Percentiles rank a stretch among this genome's conserved stretches.
These are phyloP conservation scores for Umimayanthus kanabou DNA, from an alignment of 92 coral and sea anemone species.

Conservation along the genomic window DNA sequence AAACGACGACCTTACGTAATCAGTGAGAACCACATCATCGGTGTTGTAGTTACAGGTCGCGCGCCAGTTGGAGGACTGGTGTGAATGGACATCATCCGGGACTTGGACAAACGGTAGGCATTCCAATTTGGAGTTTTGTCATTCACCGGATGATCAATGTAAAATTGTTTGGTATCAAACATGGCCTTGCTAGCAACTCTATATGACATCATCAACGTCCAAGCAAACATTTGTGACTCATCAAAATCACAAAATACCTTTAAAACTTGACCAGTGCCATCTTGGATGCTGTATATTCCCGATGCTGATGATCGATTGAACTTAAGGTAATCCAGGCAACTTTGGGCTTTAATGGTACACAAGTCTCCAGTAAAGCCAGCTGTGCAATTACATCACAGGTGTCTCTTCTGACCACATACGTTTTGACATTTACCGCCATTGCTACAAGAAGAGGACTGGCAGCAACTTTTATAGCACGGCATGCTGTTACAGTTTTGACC, in stretches of 20 bases:
- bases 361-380: slow-evolving; percentile 28
- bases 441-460: too few species aligned
- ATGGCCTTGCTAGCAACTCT: neutral
- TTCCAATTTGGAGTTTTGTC: neutral
- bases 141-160: slow-evolving; percentile 28
- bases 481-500: too few species aligned
- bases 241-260: slow-evolving; percentile 40
- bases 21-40: neutral
- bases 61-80: slow-evolving; percentile 17
- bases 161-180: neutral
- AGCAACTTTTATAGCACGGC: too few species aligned
- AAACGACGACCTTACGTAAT: neutral
- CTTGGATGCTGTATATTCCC: slow-evolving; percentile 1
- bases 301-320: slow-evolving; percentile 10
- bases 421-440: too few species aligned
- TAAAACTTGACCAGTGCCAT: neutral
- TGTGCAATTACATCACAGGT: slow-evolving; percentile 16
- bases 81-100: slow-evolving; percentile 6
- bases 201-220: slow-evolving; percentile 37
- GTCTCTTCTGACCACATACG: neutral
- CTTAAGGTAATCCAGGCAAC: slow-evolving; percentile 25
- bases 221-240: slow-evolving; percentile 2
- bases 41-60: slow-evolving; percentile 47
- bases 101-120: slow-evolving; percentile 26
- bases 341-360: neutral